Percentiles rank a stretch among this genome's conserved stretches.
Conservation (phyloP, 2,113 vertebrate genomes). For the Ibidorhyncha struthersii region DNA sequence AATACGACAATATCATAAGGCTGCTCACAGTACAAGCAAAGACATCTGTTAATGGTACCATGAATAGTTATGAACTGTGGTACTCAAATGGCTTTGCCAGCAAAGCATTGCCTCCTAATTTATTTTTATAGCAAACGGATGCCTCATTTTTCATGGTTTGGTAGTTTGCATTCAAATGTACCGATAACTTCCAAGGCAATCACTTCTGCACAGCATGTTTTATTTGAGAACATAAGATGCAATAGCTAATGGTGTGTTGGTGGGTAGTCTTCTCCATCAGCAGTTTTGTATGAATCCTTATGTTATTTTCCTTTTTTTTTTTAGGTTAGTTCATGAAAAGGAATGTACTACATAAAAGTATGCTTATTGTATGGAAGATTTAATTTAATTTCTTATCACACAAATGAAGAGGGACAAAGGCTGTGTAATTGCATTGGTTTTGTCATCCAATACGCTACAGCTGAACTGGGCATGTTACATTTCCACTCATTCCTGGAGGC, state of each 20-base stretch:
- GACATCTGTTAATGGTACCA: conserved; percentile 75
- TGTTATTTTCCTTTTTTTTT: background rate
- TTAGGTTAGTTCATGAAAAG: background rate
- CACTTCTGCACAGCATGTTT: conserved; percentile 50
- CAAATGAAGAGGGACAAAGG: background rate
- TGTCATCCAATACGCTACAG: background rate
- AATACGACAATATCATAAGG: conserved; percentile 65
- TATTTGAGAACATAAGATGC: conserved; percentile 31
- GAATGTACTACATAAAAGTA: background rate
- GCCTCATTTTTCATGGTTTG: conserved; percentile 73
- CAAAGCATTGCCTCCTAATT: conserved; percentile 65
- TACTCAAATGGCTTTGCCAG: conserved; percentile 69
- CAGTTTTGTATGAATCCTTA: conserved; percentile 24
- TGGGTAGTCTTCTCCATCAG: conserved; percentile 53
- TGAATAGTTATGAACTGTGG: conserved; percentile 72
- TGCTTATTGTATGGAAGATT: background rate
- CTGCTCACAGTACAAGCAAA: conserved; percentile 57
- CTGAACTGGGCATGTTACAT: background rate
- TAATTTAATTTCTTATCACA: background rate
- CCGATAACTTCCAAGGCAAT: conserved; percentile 66
- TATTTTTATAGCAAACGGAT: conserved; percentile 74
- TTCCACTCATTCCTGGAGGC: background rate
- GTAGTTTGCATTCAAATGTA: conserved; percentile 74
- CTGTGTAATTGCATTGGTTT: background rate
- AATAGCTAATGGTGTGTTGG: conserved; percentile 57